Percentiles rank a stretch among this genome's conserved stretches.
These are phyloP conservation scores for Miniopterus natalensis DNA, from an alignment of 2,113 vertebrate genomes.

Conservation along the genomic window DNA sequence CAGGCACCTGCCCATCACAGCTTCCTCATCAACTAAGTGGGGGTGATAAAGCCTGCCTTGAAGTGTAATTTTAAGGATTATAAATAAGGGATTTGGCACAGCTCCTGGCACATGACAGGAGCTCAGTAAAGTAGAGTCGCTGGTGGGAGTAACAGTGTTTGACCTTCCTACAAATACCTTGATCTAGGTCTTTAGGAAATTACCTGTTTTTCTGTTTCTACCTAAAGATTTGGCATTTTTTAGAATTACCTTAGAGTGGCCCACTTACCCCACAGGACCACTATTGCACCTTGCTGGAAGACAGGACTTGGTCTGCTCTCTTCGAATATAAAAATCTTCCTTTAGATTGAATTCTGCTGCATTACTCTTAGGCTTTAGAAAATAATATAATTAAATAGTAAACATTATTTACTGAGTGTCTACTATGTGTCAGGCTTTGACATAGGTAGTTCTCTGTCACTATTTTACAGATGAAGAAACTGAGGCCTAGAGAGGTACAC, in stretches of 20 bases:
- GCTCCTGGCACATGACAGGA: background rate
- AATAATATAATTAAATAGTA: background rate
- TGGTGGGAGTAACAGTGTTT: background rate
- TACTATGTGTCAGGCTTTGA: background rate
- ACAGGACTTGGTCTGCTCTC: background rate
- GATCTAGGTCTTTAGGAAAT: conserved; percentile 15
- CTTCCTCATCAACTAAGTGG: background rate
- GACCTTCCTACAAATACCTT: background rate
- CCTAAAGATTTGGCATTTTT: background rate
- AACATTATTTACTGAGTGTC: background rate
- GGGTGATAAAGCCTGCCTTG: background rate
- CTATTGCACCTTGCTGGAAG: background rate
- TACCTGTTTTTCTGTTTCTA: background rate
- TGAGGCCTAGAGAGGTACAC: background rate
- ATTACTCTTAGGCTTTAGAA: background rate
- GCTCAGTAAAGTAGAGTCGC: background rate
- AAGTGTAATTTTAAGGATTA: background rate
- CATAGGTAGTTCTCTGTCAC: background rate
- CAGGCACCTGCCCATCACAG: background rate
- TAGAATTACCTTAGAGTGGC: background rate
- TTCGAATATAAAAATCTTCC: background rate
- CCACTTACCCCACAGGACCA: background rate
- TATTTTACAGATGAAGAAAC: background rate
- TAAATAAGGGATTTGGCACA: background rate
- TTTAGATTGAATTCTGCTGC: background rate